Evolutionary conservation across 2,888 invertebrate species (phyloP).

Genomic region (Phortica magna): DNA sequence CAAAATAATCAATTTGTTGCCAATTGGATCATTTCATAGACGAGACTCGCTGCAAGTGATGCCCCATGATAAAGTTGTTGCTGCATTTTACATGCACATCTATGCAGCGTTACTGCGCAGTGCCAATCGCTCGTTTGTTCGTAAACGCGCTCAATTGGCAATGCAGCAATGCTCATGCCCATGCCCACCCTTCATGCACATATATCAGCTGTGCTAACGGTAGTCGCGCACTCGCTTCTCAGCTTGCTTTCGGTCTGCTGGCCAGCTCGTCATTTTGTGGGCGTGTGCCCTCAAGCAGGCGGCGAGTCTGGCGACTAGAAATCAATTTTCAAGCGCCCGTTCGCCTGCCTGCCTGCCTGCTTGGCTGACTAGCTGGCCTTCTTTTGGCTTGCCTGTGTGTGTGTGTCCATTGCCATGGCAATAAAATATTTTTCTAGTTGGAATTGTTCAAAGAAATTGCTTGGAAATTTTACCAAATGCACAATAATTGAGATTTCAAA

Average conservation of each 20-base stretch:
- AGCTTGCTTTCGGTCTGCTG: conserved; percentile 20
- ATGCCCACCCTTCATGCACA: conserved; percentile 49
- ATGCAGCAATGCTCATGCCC: not conserved
- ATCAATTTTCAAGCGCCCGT: conserved; percentile 62
- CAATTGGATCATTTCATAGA: conserved; percentile 19
- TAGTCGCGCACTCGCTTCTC: conserved; percentile 37
- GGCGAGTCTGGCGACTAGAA: conserved; percentile 57
- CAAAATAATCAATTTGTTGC: conserved; percentile 65
- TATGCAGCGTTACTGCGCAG: not conserved
- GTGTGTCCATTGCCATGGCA: conserved; percentile 19
- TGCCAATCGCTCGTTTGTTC: not conserved
- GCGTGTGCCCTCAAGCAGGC: conserved; percentile 59
- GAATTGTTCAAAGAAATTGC: conserved; percentile 5
- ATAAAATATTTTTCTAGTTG: not conserved
- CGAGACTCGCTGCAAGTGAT: not conserved
- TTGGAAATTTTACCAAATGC: not conserved
- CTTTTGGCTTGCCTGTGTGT: conserved; percentile 48
- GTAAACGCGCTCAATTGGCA: not conserved
- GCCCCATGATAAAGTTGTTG: conserved; percentile 22
- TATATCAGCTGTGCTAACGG: conserved; percentile 66
- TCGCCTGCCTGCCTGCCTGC: not conserved
- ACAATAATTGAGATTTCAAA: conserved; percentile 24
- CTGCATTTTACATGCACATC: not conserved
- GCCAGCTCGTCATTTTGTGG: conserved; percentile 58
- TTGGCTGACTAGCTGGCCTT: not conserved